Evolutionary conservation across 2,888 invertebrate species (phyloP).

Genomic region (Eurois occulta): DNA sequence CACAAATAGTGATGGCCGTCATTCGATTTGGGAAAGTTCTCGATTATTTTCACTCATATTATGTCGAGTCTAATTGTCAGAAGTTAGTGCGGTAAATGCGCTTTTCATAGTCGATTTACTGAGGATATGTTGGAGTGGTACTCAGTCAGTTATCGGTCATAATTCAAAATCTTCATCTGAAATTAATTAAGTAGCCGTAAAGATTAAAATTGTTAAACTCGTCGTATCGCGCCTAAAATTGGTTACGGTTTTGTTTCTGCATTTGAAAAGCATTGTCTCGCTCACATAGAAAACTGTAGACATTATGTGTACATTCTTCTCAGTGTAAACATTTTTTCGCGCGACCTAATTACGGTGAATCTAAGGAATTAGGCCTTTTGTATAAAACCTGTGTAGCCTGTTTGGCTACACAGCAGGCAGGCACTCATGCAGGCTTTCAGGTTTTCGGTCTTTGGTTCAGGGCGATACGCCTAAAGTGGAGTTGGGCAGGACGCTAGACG

Average conservation of each 20-base stretch:
- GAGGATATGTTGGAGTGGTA: not conserved
- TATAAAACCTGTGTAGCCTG: too few species aligned
- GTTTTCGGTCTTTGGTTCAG: too few species aligned
- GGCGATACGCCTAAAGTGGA: too few species aligned
- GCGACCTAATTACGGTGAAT: too few species aligned
- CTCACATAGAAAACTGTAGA: not conserved
- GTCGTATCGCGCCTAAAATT: not conserved
- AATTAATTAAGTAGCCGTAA: not conserved
- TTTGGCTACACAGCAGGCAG: too few species aligned
- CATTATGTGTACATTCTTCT: too few species aligned
- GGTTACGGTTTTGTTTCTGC: not conserved
- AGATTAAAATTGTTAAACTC: not conserved
- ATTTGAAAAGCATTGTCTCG: not conserved
- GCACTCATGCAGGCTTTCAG: too few species aligned
- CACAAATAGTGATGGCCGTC: constrained; percentile 51
- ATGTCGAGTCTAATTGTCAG: not conserved
- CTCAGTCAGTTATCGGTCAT: not conserved
- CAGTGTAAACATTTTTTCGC: too few species aligned
- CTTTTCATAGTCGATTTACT: not conserved
- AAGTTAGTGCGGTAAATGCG: not conserved
- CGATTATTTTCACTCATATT: not conserved
- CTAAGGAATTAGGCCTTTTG: too few species aligned
- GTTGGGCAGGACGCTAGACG: too few species aligned
- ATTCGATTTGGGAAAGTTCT: constrained; percentile 7
- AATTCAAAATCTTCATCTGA: not conserved